Base-by-base conservation (phyloP, 2,888 invertebrate species). In the Argyresthia albistria region DNA sequence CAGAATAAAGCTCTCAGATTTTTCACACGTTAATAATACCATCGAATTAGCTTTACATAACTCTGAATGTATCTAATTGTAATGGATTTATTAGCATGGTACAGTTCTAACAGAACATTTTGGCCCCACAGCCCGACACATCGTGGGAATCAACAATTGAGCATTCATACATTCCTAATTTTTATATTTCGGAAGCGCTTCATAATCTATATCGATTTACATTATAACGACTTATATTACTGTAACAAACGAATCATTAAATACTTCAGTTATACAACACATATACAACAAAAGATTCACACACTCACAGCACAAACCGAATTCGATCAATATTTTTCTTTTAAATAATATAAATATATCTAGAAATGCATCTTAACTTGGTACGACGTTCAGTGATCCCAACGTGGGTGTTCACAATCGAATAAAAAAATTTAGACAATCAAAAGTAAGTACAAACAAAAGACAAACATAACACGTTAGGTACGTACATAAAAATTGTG, bases 361-460 rank as follows among this genome's bases (percentile, higher is more conserved):
- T 87, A 86, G 74, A 87, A 87, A 87, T 87, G 87, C 87, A 87
- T 75, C 82, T 73, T 60, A 74, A 81, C 80, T 80, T 80, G 87
- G 87, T 87, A 87, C 87, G 87, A 87, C 87, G 68, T 72, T 59
- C 60, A 57, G 70, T 66, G 69, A 62, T 64, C 65, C 72, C 69
- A 54, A 55, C 46, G 12, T 50, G 60, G 69, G 76, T 62, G 66
- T 60, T 61, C 73, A 73, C 70, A 56, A 69, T 69, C 66, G 60
- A 73, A 77, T 74, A 35, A 66, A 63, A 69, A 63, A 75, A 75
- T 80, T 79, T 78, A 66, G 77, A 69, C 60, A 67, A 68, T 65
- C 70, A 67, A 73, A 37, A 69, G 67, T 76, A 76, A 78, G 79
- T 84, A 86, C 80, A 80, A 82, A 82, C 74, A 81, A 77, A 69